These are phyloP conservation scores for Toxostoma redivivum DNA, from an alignment of 2,113 vertebrate species.

Conservation along the genomic window DNA sequence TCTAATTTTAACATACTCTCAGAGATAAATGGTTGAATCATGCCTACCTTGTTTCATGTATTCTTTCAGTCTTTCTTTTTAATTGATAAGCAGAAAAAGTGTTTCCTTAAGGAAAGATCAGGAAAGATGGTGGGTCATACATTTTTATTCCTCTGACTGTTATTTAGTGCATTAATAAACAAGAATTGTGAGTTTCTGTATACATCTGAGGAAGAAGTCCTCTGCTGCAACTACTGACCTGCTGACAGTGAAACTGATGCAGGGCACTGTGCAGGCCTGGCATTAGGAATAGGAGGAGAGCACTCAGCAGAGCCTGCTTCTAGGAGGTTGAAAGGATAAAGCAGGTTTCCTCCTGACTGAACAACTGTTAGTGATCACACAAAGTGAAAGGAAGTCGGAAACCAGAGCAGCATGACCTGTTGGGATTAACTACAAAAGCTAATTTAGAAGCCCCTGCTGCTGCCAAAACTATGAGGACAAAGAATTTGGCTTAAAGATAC, in stretches of 20 bases:
- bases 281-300: background rate
- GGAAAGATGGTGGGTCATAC: background rate
- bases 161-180: background rate
- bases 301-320: background rate
- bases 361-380: background rate
- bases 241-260: background rate
- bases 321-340: background rate
- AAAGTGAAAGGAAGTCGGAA: constrained; percentile 3
- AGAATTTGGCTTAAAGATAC: background rate
- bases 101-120: background rate
- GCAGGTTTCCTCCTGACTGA: background rate
- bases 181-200: background rate
- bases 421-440: background rate
- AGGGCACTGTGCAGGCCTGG: background rate
- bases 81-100: background rate
- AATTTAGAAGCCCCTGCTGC: background rate
- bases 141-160: background rate
- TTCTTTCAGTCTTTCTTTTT: background rate
- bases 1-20: background rate
- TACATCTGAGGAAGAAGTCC: background rate
- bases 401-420: background rate
- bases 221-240: background rate
- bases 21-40: background rate
- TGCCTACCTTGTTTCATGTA: background rate
- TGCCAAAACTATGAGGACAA: background rate